These are phyloP conservation scores for Armadillidium nasatum DNA, from an alignment of 1,140 invertebrate genomes.

Conservation along the genomic window DNA sequence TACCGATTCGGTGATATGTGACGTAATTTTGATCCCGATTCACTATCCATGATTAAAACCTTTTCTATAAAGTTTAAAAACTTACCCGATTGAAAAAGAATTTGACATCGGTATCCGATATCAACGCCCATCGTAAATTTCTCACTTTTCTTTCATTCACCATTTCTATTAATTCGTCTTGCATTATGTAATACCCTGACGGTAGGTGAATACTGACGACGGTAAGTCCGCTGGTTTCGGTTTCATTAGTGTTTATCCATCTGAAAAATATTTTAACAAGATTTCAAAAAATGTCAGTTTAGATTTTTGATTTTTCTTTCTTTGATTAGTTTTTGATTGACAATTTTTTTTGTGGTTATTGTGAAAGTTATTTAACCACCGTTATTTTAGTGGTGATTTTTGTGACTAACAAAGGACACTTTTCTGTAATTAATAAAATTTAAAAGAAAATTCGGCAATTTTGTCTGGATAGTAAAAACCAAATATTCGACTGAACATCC, in stretches of 20 bases:
- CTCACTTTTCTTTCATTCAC: slow-evolving; percentile 42
- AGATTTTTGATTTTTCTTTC: neutral
- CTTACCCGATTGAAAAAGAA: slow-evolving; percentile 45
- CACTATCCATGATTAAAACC: no score
- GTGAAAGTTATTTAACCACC: no score
- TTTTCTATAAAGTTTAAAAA: neutral
- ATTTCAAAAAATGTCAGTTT: neutral
- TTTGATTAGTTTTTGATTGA: no score
- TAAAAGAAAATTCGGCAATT: no score
- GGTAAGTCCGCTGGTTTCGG: slow-evolving; percentile 55
- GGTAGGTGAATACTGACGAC: slow-evolving; percentile 58
- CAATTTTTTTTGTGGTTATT: no score
- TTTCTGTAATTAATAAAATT: no score
- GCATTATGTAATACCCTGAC: slow-evolving; percentile 56
- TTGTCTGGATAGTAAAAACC: no score
- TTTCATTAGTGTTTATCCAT: slow-evolving; percentile 60
- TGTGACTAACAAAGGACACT: no score
- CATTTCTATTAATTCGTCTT: slow-evolving; percentile 51
- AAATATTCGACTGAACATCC: no score
- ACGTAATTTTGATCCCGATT: no score
- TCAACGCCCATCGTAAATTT: slow-evolving; percentile 41
- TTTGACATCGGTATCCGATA: slow-evolving; percentile 40
- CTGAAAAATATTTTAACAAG: slow-evolving; percentile 23
- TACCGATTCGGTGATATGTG: no score
- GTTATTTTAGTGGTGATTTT: no score